Evolutionary conservation across 2,797 vertebrate species (phyloP).

Genomic region (Capromys pilorides): DNA sequence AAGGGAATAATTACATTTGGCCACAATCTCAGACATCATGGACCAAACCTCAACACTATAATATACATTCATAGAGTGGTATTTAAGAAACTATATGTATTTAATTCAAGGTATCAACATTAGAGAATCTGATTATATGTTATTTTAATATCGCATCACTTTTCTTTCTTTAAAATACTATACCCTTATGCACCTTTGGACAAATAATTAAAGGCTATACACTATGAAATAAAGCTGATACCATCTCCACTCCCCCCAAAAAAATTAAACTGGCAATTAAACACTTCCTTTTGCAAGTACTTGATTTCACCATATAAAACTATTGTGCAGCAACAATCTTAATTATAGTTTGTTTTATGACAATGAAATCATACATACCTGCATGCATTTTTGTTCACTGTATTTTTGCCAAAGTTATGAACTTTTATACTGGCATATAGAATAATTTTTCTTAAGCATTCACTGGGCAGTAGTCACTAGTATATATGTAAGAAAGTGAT

Average conservation of each 20-base stretch:
- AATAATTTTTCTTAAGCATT: not conserved
- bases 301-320: not conserved
- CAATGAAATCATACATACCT: slow-evolving; percentile 29
- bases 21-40: not conserved
- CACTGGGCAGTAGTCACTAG: not conserved
- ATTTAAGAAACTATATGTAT: not conserved
- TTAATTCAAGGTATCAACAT: not conserved
- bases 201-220: not conserved
- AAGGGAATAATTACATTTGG: not conserved
- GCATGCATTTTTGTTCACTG: not conserved
- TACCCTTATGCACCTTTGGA: not conserved
- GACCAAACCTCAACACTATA: not conserved
- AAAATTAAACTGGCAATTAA: not conserved
- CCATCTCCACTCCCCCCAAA: not conserved
- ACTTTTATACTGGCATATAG: not conserved
- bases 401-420: not conserved
- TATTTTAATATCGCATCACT: slow-evolving; percentile 7
- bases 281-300: not conserved
- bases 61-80: not conserved
- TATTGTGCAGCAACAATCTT: slow-evolving; percentile 32
- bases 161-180: not conserved
- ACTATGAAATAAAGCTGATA: not conserved
- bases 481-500: not conserved
- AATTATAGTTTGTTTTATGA: not conserved
- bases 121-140: not conserved